These are phyloP conservation scores for Diabrotica virgifera DNA, from an alignment of 1,140 invertebrate genomes.

Conservation along the genomic window DNA sequence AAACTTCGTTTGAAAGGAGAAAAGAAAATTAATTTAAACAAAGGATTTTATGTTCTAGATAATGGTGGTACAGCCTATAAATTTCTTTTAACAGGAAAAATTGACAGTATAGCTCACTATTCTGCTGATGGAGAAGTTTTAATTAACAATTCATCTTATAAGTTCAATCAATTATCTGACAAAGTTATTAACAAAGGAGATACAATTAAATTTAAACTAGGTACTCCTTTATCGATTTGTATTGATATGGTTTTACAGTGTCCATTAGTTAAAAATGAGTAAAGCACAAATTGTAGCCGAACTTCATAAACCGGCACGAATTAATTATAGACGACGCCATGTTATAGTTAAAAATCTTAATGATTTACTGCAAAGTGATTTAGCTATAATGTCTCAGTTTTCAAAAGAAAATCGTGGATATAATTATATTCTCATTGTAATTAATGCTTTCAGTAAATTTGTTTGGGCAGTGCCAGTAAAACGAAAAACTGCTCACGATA, in stretches of 20 bases:
- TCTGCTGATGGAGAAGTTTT: slow-evolving; percentile 6
- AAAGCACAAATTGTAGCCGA: background rate
- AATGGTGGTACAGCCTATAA: background rate
- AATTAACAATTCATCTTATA: slow-evolving; percentile 4
- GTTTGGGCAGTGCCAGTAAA: background rate
- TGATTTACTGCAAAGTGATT: too few relatives aligned
- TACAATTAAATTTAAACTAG: slow-evolving; percentile 7
- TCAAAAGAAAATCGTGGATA: too few relatives aligned
- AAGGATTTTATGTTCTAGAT: slow-evolving; percentile 1
- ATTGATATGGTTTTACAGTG: slow-evolving; percentile 5
- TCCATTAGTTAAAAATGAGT: slow-evolving; percentile 10
- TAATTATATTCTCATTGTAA: too few relatives aligned
- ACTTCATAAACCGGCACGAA: too few relatives aligned
- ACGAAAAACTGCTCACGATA: background rate
- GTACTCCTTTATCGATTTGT: background rate
- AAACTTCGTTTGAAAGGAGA: background rate
- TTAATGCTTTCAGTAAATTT: background rate
- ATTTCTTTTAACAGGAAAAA: background rate
- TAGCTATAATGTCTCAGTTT: too few relatives aligned
- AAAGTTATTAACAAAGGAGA: slow-evolving; percentile 1
- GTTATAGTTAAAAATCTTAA: too few relatives aligned
- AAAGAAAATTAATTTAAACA: slow-evolving; percentile 3
- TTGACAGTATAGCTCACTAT: background rate
- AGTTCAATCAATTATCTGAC: slow-evolving; percentile 6
- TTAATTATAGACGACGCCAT: too few relatives aligned